Evolutionary conservation across 2,113 vertebrate genomes (phyloP), one percentile per base, ranked within the genome.

Genomic region (Amblyornis subalaris): DNA sequence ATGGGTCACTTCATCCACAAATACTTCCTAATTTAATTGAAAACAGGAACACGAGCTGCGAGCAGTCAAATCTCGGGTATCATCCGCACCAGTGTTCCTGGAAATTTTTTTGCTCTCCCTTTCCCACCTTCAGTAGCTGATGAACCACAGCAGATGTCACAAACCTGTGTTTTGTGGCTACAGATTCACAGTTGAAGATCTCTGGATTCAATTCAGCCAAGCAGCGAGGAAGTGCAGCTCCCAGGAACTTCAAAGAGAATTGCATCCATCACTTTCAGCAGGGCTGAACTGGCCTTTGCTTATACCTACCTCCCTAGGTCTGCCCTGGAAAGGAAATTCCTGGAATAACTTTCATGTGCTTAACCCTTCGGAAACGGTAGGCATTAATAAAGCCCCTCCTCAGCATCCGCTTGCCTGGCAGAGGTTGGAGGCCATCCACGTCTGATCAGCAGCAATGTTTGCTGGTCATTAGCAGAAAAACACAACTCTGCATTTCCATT

Each of bases 1-100:
- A 96, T 79, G 92, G 97, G 90, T 96, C 95, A 90, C 92, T 93
- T 95, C 93, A 94, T 90, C 93, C 90, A 91, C 77, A 96, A 70
- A 75, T 57, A 85, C 85, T 95, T 96, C 93, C 80, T 94, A 81
- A 94, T 79, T 96, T 94, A 97, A 97, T 90, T 85, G 94, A 94
- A 96, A 97, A 95, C 69, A 94, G 84, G 77, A 90, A 82, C 82
- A 50, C 7, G 45, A 95, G 85, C 77, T 93, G 77, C 3, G 0
- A 79, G 82, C 76, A 94, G 72, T 28, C 67, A 71, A 80, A 35
- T 7, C 72, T 62, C 25, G 3, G 1, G 44, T 51, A 71, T 50
- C 88, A 22, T 55, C 67, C 0, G 0, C 86, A 55, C 60, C 47
- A 47, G 72, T 12, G 2, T 50, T 58, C 90, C 89, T 18, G 14